These are phyloP conservation scores for Leptinotarsa juncta DNA, from an alignment of 2,888 invertebrate genomes.

Conservation along the genomic window DNA sequence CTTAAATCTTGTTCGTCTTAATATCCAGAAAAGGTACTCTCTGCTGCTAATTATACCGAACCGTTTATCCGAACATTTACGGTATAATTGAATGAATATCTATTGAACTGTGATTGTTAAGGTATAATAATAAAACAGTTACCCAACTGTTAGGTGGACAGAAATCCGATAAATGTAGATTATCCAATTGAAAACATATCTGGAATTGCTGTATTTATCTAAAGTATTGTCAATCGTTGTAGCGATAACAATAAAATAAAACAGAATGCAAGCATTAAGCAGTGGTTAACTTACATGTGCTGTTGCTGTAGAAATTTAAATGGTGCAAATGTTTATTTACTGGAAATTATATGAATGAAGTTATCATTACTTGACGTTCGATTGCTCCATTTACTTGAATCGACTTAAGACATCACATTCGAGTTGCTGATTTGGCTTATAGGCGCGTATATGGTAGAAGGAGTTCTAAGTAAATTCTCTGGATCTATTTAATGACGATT, in stretches of 20 bases:
- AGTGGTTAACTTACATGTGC: conserved; percentile 51
- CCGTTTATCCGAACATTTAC: conserved; percentile 31
- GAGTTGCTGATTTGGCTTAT: not conserved
- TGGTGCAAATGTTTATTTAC: conserved; percentile 59
- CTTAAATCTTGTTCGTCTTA: not conserved
- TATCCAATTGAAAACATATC: conserved; percentile 58
- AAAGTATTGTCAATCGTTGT: conserved; percentile 59
- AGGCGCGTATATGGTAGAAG: conserved; percentile 4
- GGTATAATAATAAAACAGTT: conserved; percentile 48
- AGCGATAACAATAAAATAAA: conserved; percentile 60
- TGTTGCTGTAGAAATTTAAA: conserved; percentile 48
- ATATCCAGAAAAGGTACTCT: conserved; percentile 19
- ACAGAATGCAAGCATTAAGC: conserved; percentile 51
- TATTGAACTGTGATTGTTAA: conserved; percentile 46
- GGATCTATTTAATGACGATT: not conserved
- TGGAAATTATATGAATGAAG: conserved; percentile 60
- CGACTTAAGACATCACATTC: not conserved
- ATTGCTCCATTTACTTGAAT: conserved; percentile 29
- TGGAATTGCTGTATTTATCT: conserved; percentile 61
- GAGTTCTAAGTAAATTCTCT: not conserved
- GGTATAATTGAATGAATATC: conserved; percentile 39
- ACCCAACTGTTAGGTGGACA: conserved; percentile 52
- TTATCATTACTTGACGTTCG: conserved; percentile 53
- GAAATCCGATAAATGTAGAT: conserved; percentile 54
- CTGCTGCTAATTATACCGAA: conserved; percentile 19